Evolutionary conservation across 2,113 vertebrate genomes (phyloP).

Genomic region (Nansenia antarctica): DNA sequence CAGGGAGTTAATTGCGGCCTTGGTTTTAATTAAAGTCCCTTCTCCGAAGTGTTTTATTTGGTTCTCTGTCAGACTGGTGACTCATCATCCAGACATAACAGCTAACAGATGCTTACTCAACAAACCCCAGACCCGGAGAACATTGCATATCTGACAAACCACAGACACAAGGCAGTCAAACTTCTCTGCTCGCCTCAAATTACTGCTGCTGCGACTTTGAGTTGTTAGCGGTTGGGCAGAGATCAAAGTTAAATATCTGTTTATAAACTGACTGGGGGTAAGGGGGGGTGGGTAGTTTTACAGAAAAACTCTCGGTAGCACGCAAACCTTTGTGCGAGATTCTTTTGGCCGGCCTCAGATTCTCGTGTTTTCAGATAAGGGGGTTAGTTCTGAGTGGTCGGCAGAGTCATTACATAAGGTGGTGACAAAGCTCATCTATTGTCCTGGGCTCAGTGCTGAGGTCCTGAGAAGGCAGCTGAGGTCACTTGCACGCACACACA

Average conservation of each 20-base stretch:
- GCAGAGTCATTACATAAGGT: constrained; percentile 51
- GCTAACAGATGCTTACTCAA: background rate
- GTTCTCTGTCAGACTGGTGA: background rate
- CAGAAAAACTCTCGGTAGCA: background rate
- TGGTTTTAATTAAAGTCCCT: background rate
- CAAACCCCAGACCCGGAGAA: background rate
- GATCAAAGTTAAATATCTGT: background rate
- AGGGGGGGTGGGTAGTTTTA: background rate
- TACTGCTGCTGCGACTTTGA: background rate
- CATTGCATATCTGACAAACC: background rate
- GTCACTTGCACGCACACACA: constrained; percentile 1
- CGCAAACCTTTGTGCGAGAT: background rate
- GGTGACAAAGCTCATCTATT: constrained; percentile 63
- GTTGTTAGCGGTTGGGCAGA: background rate
- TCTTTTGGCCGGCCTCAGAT: background rate
- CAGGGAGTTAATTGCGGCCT: background rate
- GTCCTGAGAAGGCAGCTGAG: constrained; percentile 38
- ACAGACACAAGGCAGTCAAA: background rate
- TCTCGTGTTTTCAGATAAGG: constrained; percentile 47
- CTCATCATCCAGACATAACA: background rate
- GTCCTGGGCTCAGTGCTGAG: constrained; percentile 40
- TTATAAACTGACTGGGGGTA: background rate
- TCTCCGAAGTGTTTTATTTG: background rate
- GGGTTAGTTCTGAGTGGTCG: constrained; percentile 32
- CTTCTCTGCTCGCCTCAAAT: background rate